Conservation (phyloP, 2,797 vertebrate genomes). For the Meriones psammophilus region DNA sequence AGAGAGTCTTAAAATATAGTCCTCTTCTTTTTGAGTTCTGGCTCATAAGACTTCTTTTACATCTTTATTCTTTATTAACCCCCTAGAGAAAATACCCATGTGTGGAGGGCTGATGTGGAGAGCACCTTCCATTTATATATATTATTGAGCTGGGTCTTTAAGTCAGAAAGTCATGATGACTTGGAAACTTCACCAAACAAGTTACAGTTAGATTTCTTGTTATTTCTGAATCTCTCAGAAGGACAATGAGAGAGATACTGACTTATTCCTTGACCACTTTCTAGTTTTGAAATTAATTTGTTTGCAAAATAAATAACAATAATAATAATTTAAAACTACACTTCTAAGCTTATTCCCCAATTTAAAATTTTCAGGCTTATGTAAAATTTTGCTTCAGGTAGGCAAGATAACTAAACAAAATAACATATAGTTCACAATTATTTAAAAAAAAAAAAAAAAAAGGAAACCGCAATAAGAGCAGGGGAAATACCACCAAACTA, state of each 20-base stretch:
- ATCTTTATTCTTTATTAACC: not conserved
- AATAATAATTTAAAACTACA: not conserved
- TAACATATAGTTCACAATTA: slow-evolving; percentile 22
- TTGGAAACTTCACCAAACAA: slow-evolving; percentile 19
- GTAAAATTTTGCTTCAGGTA: slow-evolving; percentile 43
- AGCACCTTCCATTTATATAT: not conserved
- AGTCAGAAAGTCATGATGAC: not conserved
- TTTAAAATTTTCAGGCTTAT: slow-evolving; percentile 48
- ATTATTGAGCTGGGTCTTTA: not conserved
- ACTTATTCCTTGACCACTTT: slow-evolving; percentile 5
- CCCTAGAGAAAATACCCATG: not conserved
- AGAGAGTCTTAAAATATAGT: not conserved
- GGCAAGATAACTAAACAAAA: slow-evolving; percentile 47
- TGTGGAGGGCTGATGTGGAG: not conserved
- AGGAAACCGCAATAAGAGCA: not conserved
- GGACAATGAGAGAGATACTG: not conserved
- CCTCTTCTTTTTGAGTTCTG: not conserved
- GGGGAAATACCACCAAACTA: slow-evolving; percentile 1
- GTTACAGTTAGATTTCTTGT: slow-evolving; percentile 43
- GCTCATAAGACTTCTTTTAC: not conserved
- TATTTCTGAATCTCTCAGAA: not conserved
- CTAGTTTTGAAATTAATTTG: slow-evolving; percentile 67
- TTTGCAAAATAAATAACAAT: slow-evolving; percentile 79
- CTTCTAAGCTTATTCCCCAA: slow-evolving; percentile 51
- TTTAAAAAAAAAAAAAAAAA: not conserved